Percentiles rank a stretch among this genome's conserved stretches.
These are phyloP conservation scores for Palloptera scutellata DNA, from an alignment of 2,888 invertebrate species.

Conservation along the genomic window DNA sequence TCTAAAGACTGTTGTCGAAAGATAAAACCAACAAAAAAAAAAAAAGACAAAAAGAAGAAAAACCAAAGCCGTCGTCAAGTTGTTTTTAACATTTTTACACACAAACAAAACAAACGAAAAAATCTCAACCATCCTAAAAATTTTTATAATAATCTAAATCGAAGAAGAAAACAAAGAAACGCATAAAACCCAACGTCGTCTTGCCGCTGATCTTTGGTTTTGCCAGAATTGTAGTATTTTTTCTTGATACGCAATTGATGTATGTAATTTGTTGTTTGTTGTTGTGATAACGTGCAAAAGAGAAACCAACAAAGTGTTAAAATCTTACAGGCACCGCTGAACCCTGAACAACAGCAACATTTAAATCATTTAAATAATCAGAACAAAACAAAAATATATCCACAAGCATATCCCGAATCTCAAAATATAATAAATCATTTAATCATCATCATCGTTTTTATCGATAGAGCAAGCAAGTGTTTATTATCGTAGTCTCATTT, in stretches of 20 bases:
- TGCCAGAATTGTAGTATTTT: too few relatives aligned
- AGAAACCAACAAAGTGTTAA: conserved; percentile 12
- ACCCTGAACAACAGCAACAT: background rate
- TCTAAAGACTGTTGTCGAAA: too few relatives aligned
- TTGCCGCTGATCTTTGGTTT: too few relatives aligned
- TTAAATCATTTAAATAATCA: conserved; percentile 10
- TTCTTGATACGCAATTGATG: too few relatives aligned
- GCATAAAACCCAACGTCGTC: too few relatives aligned
- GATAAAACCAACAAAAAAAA: too few relatives aligned
- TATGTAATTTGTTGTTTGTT: too few relatives aligned
- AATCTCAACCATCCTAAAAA: conserved; percentile 23
- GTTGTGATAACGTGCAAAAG: too few relatives aligned
- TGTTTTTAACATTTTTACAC: background rate
- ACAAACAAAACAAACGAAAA: background rate
- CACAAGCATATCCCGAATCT: background rate
- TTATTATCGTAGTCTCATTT: too few relatives aligned
- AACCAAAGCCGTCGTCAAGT: conserved; percentile 7
- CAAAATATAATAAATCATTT: conserved; percentile 5
- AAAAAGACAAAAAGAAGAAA: conserved; percentile 3
- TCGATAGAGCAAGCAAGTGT: too few relatives aligned
- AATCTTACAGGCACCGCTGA: conserved; percentile 32
- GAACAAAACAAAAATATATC: background rate
- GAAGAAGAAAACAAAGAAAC: too few relatives aligned
- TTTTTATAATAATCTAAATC: conserved; percentile 24
- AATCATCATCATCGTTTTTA: too few relatives aligned